Evolutionary conservation across 2,888 invertebrate genomes (phyloP), one percentile per base, ranked within the genome.

Genomic region (Taphrorychus bicolor): DNA sequence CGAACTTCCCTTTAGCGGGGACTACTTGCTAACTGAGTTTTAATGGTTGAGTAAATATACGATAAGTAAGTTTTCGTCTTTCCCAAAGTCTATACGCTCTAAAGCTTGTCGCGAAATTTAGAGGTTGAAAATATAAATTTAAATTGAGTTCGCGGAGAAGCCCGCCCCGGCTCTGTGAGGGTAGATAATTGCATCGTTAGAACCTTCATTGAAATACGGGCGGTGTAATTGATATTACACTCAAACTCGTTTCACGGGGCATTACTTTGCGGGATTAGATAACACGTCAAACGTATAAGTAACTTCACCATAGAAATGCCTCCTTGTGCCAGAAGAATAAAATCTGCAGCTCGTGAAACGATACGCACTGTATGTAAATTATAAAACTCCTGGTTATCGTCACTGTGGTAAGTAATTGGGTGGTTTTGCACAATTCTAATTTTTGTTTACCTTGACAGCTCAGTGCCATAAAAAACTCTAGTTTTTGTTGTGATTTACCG

Each of bases 21-120:
- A 62, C 67, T 62, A 62, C 62, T 67, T 51, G 67, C 67, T 68
- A 68, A 68, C 68, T 64, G 42, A 64, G 59, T 64, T 68, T 68
- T 68, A 68, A 68, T 68, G 68, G 68, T 68, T 59, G 68, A 54
- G 64, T 56, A 68, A 68, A 68, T 68, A 68, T 68, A 68, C 63
- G 67, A 62, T 67, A 67, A 67, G 67, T 62, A 67, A 67, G 67
- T 67, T 67, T 66, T 62, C 61, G 65, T 48, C 65, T 58, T 64
- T 62, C 45, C 52, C 57, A 66, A 53, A 61, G 66, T 66, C 66
- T 61, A 66, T 57, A 66, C 23, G 66, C 66, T 57, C 42, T 49
- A 24, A 49, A 66, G 57, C 56, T 57, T 52, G 48, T 60, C 54
- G 61, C 56, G 54, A 59, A 45, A 56, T 66, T 56, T 41, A 3